Conservation (phyloP, 2,113 vertebrate species). For the Brienomyrus brachyistius region DNA sequence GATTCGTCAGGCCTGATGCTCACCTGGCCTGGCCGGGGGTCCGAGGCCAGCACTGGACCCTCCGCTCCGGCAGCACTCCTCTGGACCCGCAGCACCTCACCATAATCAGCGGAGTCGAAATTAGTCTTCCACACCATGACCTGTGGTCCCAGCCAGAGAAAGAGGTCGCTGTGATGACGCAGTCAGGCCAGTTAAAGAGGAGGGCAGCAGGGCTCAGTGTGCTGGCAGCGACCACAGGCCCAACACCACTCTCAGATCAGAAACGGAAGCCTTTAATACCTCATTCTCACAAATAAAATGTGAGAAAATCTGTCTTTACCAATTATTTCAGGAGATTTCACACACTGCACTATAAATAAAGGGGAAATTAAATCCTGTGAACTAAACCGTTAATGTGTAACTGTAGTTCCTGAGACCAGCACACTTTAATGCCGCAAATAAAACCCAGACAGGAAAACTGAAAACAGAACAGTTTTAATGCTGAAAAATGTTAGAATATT, state of each 20-base stretch:
- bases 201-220: not conserved
- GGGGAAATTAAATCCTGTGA: not conserved
- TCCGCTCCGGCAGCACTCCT: constrained; percentile 39
- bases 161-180: not conserved
- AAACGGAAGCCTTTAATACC: not conserved
- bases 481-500: not conserved
- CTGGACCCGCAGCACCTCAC: constrained; percentile 49
- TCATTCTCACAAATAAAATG: not conserved
- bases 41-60: not conserved
- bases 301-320: not conserved
- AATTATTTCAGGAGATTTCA: not conserved
- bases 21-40: constrained; percentile 39
- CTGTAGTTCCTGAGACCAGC: not conserved
- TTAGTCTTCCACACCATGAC: constrained; percentile 96
- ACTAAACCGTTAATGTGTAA: not conserved
- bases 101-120: constrained; percentile 63
- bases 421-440: not conserved
- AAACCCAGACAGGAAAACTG: not conserved
- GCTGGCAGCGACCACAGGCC: not conserved
- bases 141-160: constrained; percentile 47
- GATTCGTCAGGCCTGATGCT: not conserved
- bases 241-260: not conserved
- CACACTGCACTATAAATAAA: not conserved
- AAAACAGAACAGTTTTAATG: not conserved
- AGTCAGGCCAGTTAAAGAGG: not conserved